Conservation (phyloP, 2,888 invertebrate species). For the Dicyrtomina minuta region DNA sequence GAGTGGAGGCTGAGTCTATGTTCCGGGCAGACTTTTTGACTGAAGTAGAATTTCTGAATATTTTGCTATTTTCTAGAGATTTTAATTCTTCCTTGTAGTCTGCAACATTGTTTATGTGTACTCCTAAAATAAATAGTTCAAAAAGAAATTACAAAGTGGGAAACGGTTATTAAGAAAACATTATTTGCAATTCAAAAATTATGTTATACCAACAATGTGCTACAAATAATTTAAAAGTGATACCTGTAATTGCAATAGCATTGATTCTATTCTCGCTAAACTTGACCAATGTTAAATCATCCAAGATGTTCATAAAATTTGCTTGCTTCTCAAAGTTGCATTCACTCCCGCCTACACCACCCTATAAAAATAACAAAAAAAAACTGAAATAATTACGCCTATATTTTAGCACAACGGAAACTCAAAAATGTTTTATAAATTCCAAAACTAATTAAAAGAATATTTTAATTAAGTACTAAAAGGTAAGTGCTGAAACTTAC, state of each 20-base stretch:
- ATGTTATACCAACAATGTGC: not conserved
- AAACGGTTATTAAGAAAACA: not conserved
- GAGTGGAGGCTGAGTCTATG: not conserved
- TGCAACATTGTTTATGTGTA: constrained; percentile 15
- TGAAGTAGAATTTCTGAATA: not conserved
- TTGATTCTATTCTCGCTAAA: constrained; percentile 6
- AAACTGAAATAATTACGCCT: not conserved
- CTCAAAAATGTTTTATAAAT: not conserved
- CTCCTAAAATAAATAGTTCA: no score
- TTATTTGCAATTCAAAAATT: not conserved
- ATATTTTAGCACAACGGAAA: not conserved
- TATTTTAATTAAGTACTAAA: not conserved
- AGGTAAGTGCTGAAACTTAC: not conserved
- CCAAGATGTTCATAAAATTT: constrained; percentile 19
- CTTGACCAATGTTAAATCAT: constrained; percentile 19
- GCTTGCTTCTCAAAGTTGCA: constrained; percentile 11
- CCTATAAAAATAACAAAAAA: not conserved
- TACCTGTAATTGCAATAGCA: constrained; percentile 27
- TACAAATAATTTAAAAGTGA: not conserved
- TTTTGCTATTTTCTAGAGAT: no score
- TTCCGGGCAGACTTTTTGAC: not conserved
- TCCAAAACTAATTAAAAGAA: not conserved
- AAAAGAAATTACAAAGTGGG: not conserved
- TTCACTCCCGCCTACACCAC: constrained; percentile 7
- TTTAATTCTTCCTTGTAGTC: constrained; percentile 14